A percentile compares a stretch with the other conserved stretches of the same genome.
phyloP scores from a whole-genome alignment of 2,797 vertebrate species.

The Oophaga sylvatica region DNA sequence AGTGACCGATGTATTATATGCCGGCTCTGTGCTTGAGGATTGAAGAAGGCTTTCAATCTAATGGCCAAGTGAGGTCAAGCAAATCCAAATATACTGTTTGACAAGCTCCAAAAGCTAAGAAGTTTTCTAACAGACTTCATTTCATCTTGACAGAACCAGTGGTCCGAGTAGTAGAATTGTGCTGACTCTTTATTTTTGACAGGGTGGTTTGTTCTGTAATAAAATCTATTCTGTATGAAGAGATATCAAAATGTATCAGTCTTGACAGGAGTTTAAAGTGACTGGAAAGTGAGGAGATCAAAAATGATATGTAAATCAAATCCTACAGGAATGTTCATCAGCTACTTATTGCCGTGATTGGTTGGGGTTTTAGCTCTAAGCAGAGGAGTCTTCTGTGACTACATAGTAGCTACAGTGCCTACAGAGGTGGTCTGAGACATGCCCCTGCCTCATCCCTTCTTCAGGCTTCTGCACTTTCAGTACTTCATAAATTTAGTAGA shows the following conservation, averaged over 20 bases:
- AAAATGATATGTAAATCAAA: too few species aligned
- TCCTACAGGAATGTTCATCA: too few species aligned
- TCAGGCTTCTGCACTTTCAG: too few species aligned
- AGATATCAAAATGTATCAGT: neutral
- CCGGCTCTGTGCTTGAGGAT: neutral
- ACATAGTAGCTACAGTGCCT: too few species aligned
- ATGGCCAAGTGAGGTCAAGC: constrained; percentile 11
- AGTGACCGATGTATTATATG: neutral
- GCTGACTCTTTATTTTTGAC: neutral
- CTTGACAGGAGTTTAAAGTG: neutral
- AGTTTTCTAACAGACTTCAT: neutral
- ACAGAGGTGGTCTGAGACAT: too few species aligned
- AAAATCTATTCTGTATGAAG: constrained; percentile 2
- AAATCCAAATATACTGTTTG: constrained; percentile 8
- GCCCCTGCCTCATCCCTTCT: too few species aligned
- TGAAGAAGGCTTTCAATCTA: neutral
- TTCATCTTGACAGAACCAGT: neutral
- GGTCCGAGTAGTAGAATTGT: neutral
- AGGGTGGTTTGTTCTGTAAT: constrained; percentile 1
- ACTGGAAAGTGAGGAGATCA: neutral
- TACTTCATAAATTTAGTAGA: too few species aligned
- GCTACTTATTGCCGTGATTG: too few species aligned
- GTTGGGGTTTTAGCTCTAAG: too few species aligned
- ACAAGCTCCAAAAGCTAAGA: neutral
- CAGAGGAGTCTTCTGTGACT: too few species aligned